Evolutionary conservation across 1,140 invertebrate species (phyloP).

Genomic region (Bombus sibiricus): DNA sequence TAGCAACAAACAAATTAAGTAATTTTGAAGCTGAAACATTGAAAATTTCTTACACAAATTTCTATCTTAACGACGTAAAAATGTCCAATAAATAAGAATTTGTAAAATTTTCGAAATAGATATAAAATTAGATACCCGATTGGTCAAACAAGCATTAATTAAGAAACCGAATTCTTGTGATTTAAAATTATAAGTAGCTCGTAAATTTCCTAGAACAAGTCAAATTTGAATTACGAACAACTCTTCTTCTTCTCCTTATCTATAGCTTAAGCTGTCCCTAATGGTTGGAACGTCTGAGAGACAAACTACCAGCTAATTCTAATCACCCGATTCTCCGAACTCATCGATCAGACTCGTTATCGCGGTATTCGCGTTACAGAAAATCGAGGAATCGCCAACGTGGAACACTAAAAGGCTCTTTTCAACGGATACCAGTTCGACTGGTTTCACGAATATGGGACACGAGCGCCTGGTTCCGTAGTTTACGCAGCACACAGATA

Average conservation of each 20-base stretch:
- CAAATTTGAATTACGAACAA: not conserved
- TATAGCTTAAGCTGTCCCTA: not conserved
- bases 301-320: not conserved
- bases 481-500: constrained; percentile 16
- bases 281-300: not conserved
- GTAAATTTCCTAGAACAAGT: no score
- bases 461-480: constrained; percentile 21
- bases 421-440: constrained; percentile 31
- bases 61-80: no score
- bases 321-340: not conserved
- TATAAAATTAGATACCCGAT: no score
- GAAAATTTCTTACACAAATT: no score
- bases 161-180: no score
- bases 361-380: not conserved
- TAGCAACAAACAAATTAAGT: no score
- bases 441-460: constrained; percentile 50
- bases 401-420: constrained; percentile 10
- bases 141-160: no score
- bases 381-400: not conserved
- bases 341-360: constrained; percentile 1
- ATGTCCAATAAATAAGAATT: no score
- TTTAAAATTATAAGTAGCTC: no score
- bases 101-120: no score
- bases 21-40: no score
- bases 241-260: not conserved